A percentile compares a stretch with the other conserved stretches of the same genome.
Conservation (phyloP, 2,797 vertebrate genomes). For the Acanthiza pusilla region DNA sequence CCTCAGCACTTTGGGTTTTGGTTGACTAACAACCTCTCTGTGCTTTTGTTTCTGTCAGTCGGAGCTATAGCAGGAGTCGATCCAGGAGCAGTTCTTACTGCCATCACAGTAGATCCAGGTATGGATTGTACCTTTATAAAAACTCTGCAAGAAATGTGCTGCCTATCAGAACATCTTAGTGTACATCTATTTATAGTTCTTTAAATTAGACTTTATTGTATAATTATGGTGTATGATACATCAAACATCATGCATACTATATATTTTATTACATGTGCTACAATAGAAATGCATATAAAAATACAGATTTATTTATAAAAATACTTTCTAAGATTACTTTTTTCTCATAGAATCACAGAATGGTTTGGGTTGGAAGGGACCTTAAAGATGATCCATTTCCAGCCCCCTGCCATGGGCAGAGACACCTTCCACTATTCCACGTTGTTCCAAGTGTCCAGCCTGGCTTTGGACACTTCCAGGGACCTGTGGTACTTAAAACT, state of each 20-base stretch:
- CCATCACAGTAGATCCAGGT: conserved; percentile 88
- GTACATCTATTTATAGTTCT: background rate
- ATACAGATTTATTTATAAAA: background rate
- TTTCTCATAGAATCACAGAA: background rate
- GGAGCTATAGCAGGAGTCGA: conserved; percentile 86
- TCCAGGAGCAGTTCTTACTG: conserved; percentile 87
- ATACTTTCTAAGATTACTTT: background rate
- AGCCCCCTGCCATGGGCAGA: background rate
- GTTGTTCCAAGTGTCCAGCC: background rate
- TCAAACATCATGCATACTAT: rapidly evolving
- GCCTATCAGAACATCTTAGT: background rate
- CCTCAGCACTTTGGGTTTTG: background rate
- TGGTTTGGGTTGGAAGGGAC: background rate
- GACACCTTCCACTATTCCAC: background rate
- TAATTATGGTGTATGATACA: rapidly evolving
- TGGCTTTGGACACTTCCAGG: background rate
- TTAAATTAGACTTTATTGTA: background rate
- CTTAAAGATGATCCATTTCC: background rate
- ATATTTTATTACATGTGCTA: background rate
- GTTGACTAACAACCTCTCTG: background rate
- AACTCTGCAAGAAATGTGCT: background rate
- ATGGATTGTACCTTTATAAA: background rate
- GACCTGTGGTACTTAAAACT: background rate
- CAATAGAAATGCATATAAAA: background rate
- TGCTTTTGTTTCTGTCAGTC: conserved; percentile 60